Evolutionary conservation across 2,797 vertebrate species (phyloP), one percentile per base, ranked within the genome.

Genomic region (Girardinus metallicus): DNA sequence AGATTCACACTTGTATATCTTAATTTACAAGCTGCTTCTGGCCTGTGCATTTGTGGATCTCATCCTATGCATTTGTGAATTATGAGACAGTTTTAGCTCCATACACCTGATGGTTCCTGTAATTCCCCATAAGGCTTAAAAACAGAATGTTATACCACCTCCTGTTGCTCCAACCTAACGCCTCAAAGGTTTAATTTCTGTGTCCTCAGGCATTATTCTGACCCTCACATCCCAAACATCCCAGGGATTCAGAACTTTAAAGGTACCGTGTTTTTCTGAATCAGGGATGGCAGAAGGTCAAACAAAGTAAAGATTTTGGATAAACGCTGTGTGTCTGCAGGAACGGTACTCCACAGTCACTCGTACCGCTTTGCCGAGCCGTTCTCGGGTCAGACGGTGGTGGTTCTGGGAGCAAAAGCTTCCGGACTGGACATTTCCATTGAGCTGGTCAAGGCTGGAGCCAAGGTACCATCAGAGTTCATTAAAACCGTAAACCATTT

Each of bases 381-480:
- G 6, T 97, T 95, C 80, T 80, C 94, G 0, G 93, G 95, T 62
- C 94, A 86, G 76, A 92, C 93, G 0, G 92, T 96, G 55, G 86
- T 96, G 78, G 90, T 97, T 76, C 83, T 97, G 72, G 97, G 96
- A 57, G 95, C 95, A 11, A 94, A 91, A 74, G 82, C 95, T 8
- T 97, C 96, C 1, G 96, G 96, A 1, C 11, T 96, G 53, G 96
- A 97, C 83, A 96, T 97, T 81, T 95, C 95, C n/a, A 78, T 95
- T 0, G 96, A 97, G 77, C 86, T 97, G 75, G 92, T 88, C 2
- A 15, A 73, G 31, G 92, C 80, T 41, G 90, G 92, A 0, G 92
- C 93, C 3, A 80, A 91, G 87, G 95, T 94, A 78, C 21, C 0
- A 51, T 31, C n/a, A 34, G 21, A 39, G 1, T 26, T 15, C 1